A percentile compares a stretch with the other conserved stretches of the same genome.
Evolutionary conservation across 2,888 invertebrate genomes (phyloP).

Genomic region (Nasonovia ribisnigri): DNA sequence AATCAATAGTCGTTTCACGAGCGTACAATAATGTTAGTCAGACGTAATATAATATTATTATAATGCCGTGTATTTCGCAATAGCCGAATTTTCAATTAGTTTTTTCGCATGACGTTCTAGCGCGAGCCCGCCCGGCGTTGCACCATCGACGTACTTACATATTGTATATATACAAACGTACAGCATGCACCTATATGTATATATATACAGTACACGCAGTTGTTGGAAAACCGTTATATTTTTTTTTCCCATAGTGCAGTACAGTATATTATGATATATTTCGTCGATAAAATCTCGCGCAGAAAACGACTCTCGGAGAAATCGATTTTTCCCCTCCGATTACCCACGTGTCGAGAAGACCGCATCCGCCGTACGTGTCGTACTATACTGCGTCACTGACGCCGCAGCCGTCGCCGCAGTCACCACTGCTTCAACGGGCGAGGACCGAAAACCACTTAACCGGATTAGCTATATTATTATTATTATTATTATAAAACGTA

Average conservation of each 20-base stretch:
- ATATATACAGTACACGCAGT: not conserved
- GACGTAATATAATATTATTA: not conserved
- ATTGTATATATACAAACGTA: not conserved
- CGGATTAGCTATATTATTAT: slow-evolving; percentile 45
- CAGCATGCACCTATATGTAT: not conserved
- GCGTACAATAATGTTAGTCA: not conserved
- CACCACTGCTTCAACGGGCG: not conserved
- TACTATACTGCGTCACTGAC: not conserved
- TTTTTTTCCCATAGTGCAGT: not conserved
- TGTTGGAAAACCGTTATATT: slow-evolving; percentile 16
- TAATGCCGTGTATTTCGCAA: not conserved
- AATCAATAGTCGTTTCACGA: not conserved
- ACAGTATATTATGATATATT: slow-evolving; percentile 9
- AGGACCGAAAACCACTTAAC: slow-evolving; percentile 57
- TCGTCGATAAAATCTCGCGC: slow-evolving; percentile 33
- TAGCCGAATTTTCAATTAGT: not conserved
- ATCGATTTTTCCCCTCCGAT: slow-evolving; percentile 18
- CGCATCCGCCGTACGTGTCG: not conserved
- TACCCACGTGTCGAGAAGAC: not conserved
- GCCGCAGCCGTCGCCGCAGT: not conserved
- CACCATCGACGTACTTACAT: not conserved
- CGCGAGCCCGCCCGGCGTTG: not conserved
- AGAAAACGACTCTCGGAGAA: not conserved
- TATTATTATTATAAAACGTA: not conserved
- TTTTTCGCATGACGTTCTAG: not conserved